phyloP scores from a whole-genome alignment of 2,113 vertebrate species.

The Speoplatyrhinus poulsoni region DNA sequence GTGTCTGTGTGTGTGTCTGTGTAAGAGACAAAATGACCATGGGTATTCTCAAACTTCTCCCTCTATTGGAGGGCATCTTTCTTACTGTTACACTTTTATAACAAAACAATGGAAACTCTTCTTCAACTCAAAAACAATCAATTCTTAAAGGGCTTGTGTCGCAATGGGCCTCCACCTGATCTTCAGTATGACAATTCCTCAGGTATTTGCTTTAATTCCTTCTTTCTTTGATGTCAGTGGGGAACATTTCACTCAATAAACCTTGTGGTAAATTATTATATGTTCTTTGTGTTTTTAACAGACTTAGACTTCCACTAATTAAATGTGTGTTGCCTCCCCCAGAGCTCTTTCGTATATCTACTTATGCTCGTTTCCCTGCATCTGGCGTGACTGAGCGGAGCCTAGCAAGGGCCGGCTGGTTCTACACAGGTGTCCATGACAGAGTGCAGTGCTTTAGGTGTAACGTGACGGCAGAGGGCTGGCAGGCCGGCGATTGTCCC shows the following conservation, averaged over 20 bases:
- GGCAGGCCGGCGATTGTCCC: slow-evolving; percentile 90
- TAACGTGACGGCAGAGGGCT: slow-evolving; percentile 86
- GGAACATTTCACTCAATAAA: not conserved
- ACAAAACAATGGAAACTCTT: slow-evolving; percentile 81
- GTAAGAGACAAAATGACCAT: slow-evolving; percentile 19
- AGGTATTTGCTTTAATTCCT: slow-evolving; percentile 37
- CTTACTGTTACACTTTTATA: slow-evolving; percentile 9
- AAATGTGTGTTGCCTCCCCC: slow-evolving; percentile 50
- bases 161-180: slow-evolving; percentile 75
- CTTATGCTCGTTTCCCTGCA: slow-evolving; percentile 84
- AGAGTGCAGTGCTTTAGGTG: slow-evolving; percentile 92
- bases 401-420: slow-evolving; percentile 93
- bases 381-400: slow-evolving; percentile 85
- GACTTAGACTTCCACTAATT: no score
- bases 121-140: slow-evolving; percentile 76
- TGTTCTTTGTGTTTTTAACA: not conserved
- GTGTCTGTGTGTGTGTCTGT: slow-evolving; percentile 27
- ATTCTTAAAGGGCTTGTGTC: slow-evolving; percentile 80
- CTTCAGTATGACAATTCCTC: slow-evolving; percentile 89
- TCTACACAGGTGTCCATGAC: slow-evolving; percentile 89
- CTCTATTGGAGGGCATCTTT: slow-evolving; percentile 84
- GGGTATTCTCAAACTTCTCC: slow-evolving; percentile 84
- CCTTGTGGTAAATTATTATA: not conserved
- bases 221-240: not conserved
- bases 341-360: slow-evolving; percentile 93